Percentiles rank a stretch among this genome's conserved stretches.
phyloP scores from a whole-genome alignment of 2,888 invertebrate species.

The Trachelus troglodyta region DNA sequence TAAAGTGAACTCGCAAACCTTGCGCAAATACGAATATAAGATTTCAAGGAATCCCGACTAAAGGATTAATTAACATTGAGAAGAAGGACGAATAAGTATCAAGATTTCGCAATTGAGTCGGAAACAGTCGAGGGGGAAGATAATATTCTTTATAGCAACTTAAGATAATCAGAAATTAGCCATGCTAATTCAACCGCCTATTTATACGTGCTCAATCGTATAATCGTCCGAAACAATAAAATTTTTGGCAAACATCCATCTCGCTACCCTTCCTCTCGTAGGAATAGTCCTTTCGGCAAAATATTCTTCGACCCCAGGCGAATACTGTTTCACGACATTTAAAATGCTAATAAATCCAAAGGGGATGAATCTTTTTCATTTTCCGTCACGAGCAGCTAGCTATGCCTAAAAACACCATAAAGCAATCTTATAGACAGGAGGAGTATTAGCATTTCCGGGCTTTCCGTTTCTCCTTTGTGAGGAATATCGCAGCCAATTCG shows the following conservation, averaged over 20 bases:
- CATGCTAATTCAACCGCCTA: conserved; percentile 11
- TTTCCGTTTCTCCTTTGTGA: neutral
- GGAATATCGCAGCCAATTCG: neutral
- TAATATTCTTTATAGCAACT: conserved; percentile 18
- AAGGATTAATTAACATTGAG: too few relatives aligned
- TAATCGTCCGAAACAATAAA: neutral
- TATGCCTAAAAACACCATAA: neutral
- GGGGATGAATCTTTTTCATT: neutral
- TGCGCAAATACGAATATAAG: neutral
- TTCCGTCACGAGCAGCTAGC: neutral
- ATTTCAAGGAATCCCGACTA: neutral
- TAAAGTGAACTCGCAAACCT: neutral
- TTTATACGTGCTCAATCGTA: conserved; percentile 9
- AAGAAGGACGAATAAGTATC: neutral
- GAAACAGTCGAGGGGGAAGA: neutral
- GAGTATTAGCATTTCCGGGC: neutral
- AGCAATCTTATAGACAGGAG: neutral
- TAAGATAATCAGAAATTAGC: conserved; percentile 22
- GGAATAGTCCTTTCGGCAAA: neutral
- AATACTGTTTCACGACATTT: neutral
- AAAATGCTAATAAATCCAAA: neutral
- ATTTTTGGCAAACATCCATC: neutral
- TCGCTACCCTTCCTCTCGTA: neutral
- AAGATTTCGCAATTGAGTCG: neutral
- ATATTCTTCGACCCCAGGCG: neutral